Evolutionary conservation across 92 coral and sea anemone species (phyloP).

Genomic region (Palythoa grandiflora): DNA sequence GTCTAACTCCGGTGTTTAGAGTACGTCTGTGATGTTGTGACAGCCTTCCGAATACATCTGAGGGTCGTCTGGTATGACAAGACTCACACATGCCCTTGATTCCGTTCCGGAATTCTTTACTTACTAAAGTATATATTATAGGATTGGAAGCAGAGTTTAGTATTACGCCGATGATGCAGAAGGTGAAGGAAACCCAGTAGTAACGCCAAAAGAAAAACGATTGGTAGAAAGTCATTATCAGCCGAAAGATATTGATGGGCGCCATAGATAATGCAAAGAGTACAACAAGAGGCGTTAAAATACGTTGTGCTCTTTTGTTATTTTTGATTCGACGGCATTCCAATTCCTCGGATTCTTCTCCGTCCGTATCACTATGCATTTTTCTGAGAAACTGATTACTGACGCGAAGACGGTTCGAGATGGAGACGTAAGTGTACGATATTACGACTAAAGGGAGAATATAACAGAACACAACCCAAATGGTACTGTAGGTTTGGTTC

Average conservation of each 20-base stretch:
- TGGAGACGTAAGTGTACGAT: slow-evolving; percentile 73
- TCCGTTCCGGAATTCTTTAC: slow-evolving; percentile 75
- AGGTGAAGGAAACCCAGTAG: slow-evolving; percentile 53
- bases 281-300: slow-evolving; percentile 85
- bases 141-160: slow-evolving; percentile 80
- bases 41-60: neutral
- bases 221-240: slow-evolving; percentile 26
- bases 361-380: slow-evolving; percentile 55
- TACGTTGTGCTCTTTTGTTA: slow-evolving; percentile 72
- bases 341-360: slow-evolving; percentile 33
- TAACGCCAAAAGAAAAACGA: slow-evolving; percentile 34
- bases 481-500: slow-evolving; percentile 10
- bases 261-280: slow-evolving; percentile 77
- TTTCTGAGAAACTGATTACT: slow-evolving; percentile 70
- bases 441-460: slow-evolving; percentile 70
- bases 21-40: no score
- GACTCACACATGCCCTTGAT: slow-evolving; percentile 29
- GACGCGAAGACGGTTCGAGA: slow-evolving; percentile 60
- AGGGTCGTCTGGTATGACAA: neutral
- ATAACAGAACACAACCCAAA: slow-evolving; percentile 67
- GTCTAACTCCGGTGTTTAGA: no score
- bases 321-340: slow-evolving; percentile 65
- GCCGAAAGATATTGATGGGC: slow-evolving; percentile 69
- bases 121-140: slow-evolving; percentile 72
- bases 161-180: slow-evolving; percentile 65